A percentile compares a stretch with the other conserved stretches of the same genome.
Conservation (phyloP, 53 echinoderm and acorn worm species). For the Crossaster papposus region DNA sequence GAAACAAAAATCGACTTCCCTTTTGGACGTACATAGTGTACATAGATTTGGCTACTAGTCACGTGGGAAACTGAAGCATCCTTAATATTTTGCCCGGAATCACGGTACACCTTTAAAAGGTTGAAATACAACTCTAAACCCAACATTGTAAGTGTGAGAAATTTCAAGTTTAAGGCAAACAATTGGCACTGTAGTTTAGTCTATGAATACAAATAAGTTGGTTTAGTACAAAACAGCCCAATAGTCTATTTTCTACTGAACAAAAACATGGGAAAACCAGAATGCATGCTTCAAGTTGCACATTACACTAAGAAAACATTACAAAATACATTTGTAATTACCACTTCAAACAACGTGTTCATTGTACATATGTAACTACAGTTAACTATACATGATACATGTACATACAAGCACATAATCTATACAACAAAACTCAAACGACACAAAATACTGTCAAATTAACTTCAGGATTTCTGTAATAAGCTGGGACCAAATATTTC, state of each 20-base stretch:
- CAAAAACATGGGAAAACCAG: neutral
- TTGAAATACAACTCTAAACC: neutral
- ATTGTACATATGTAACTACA: neutral
- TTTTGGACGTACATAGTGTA: too few species aligned
- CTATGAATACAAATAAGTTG: neutral
- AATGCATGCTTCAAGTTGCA: neutral
- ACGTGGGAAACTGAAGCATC: too few species aligned
- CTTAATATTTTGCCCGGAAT: too few species aligned
- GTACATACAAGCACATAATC: neutral
- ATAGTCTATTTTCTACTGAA: neutral
- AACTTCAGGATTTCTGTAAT: too few species aligned
- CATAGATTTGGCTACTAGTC: too few species aligned
- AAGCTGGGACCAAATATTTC: too few species aligned
- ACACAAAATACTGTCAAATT: neutral
- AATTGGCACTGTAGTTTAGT: neutral
- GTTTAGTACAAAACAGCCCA: neutral
- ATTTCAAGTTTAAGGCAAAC: neutral
- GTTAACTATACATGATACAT: neutral
- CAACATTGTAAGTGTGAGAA: neutral
- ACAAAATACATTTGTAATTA: neutral
- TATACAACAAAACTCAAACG: neutral
- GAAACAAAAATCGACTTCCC: too few species aligned
- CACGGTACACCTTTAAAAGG: neutral
- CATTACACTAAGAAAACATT: conserved; percentile 8
- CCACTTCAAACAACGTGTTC: conserved; percentile 41